Percentiles rank a stretch among this genome's conserved stretches.
Conservation (phyloP, 2,113 vertebrate genomes). For the Cygnus atratus region DNA sequence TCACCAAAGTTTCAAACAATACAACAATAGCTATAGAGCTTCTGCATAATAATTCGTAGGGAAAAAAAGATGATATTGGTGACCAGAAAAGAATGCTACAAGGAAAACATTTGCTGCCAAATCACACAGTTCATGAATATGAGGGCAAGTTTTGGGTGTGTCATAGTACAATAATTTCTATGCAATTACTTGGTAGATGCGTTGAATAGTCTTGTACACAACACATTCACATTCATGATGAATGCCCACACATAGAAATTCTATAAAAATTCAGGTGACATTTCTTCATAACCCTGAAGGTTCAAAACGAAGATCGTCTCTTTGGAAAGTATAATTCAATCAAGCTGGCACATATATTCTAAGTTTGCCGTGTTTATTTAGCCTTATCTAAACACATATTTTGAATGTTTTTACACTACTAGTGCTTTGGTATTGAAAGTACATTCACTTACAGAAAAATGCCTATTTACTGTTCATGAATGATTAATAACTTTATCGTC, state of each 20-base stretch:
- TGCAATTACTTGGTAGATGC: not conserved
- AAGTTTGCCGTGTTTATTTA: conserved; percentile 1
- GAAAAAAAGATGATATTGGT: not conserved
- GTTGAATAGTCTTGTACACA: not conserved
- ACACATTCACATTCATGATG: not conserved
- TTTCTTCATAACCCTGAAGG: not conserved
- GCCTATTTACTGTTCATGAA: not conserved
- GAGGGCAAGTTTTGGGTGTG: conserved; percentile 17
- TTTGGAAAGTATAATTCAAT: not conserved
- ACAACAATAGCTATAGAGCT: not conserved
- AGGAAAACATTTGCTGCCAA: conserved; percentile 18
- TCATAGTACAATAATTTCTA: not conserved
- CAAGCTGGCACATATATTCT: not conserved
- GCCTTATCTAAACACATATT: not conserved
- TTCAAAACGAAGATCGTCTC: conserved; percentile 11
- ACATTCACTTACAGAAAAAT: not conserved
- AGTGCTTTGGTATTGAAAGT: not conserved
- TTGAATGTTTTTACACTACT: not conserved
- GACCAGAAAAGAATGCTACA: not conserved
- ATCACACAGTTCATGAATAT: not conserved
- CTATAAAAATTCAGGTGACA: not conserved
- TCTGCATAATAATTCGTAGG: not conserved
- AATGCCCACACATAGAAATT: not conserved
- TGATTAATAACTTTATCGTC: conserved; percentile 2
- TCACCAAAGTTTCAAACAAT: not conserved